These are phyloP conservation scores for Drosophila ercepeae DNA, from an alignment of 1,140 invertebrate species.

Conservation along the genomic window DNA sequence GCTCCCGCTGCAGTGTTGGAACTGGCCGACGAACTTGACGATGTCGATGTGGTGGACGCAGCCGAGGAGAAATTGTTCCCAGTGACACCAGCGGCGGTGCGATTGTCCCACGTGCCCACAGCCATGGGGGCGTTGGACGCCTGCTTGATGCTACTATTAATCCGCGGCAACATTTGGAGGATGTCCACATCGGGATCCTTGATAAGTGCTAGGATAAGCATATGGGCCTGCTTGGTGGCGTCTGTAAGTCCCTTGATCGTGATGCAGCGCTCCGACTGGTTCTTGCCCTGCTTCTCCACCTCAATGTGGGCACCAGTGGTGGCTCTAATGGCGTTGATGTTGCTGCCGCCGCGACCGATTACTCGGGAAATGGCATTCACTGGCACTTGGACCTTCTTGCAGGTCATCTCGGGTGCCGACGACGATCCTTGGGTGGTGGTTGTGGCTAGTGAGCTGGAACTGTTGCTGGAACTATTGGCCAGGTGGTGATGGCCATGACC, in stretches of 20 bases:
- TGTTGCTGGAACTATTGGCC: constrained; percentile 32
- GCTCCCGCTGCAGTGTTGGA: constrained; percentile 47
- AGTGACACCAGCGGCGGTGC: constrained; percentile 53
- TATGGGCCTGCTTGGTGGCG: constrained; percentile 94
- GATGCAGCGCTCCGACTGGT: constrained; percentile 96
- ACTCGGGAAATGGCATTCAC: constrained; percentile 97
- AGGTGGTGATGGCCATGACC: constrained; percentile 37
- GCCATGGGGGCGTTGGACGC: constrained; percentile 71
- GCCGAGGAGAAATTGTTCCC: constrained; percentile 59
- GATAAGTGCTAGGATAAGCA: constrained; percentile 93
- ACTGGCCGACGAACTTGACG: constrained; percentile 69
- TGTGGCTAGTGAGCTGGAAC: constrained; percentile 38
- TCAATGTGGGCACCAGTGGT: constrained; percentile 98
- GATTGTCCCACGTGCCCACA: constrained; percentile 81
- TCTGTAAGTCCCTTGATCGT: constrained; percentile 97
- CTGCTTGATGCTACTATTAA: constrained; percentile 85
- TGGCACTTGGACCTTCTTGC: constrained; percentile 95
- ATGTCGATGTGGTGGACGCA: constrained; percentile 70
- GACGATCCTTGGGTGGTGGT: constrained; percentile 6
- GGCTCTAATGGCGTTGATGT: constrained; percentile 98
- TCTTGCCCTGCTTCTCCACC: constrained; percentile 98
- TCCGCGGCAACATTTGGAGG: constrained; percentile 91
- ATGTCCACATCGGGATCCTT: constrained; percentile 97
- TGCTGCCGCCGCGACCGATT: constrained; percentile 97
- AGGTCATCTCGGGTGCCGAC: constrained; percentile 70